Conservation (phyloP, 2,113 vertebrate genomes). For the Aix galericulata region DNA sequence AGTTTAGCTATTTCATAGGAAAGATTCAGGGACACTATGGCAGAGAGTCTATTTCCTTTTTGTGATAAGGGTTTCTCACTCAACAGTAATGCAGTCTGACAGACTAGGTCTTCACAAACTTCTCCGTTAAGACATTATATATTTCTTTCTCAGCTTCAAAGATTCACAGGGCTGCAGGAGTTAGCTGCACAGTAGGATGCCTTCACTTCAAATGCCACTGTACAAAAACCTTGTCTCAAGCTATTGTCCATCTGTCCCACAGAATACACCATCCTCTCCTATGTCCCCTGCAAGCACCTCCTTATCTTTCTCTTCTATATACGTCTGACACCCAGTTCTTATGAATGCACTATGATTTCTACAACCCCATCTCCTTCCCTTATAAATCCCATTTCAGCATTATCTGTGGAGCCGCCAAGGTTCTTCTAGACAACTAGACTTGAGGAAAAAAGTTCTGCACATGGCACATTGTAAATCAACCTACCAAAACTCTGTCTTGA, state of each 20-base stretch:
- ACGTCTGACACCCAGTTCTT: not conserved
- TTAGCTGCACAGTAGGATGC: not conserved
- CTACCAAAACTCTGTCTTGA: not conserved
- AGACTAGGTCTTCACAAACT: not conserved
- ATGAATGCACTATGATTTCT: not conserved
- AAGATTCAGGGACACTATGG: no score
- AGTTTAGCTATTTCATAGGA: not conserved
- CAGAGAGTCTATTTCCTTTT: not conserved
- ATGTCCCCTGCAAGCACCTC: not conserved
- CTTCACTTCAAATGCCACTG: not conserved
- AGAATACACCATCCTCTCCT: not conserved
- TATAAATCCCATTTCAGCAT: not conserved
- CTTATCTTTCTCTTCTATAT: not conserved
- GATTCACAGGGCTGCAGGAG: not conserved
- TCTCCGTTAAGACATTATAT: not conserved
- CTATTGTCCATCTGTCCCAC: not conserved
- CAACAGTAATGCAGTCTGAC: not conserved
- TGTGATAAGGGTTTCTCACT: not conserved
- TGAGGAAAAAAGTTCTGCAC: not conserved
- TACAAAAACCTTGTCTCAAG: not conserved
- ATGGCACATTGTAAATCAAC: fast-evolving
- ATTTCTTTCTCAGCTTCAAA: not conserved
- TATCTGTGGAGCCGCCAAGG: not conserved
- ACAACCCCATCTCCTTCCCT: not conserved
- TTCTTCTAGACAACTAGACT: not conserved